Percentiles rank a stretch among this genome's conserved stretches.
These are phyloP conservation scores for Hypsibius dujardini DNA, from an alignment of 1,140 invertebrate species.

Conservation along the genomic window DNA sequence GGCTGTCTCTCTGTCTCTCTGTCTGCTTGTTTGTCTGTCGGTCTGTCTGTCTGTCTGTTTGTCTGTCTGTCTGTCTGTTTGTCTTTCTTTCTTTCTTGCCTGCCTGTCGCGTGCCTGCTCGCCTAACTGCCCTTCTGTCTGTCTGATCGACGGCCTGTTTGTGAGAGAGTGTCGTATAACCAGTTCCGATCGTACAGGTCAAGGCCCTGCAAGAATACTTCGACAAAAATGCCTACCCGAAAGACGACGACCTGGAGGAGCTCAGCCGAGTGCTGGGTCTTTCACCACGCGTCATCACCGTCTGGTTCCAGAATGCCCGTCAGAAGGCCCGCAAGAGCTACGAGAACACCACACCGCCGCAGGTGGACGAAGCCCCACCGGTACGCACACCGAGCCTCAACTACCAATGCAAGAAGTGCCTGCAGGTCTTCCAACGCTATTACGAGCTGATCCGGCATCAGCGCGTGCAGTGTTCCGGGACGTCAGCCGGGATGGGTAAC, in stretches of 20 bases:
- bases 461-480: conserved; percentile 70
- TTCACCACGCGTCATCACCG: conserved; percentile 83
- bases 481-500: conserved; percentile 21
- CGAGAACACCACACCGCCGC: conserved; percentile 50
- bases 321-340: conserved; percentile 92
- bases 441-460: conserved; percentile 97
- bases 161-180: no score
- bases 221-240: conserved; percentile 99
- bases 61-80: no score
- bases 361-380: conserved; percentile 24
- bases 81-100: no score
- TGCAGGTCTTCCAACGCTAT: conserved; percentile 89
- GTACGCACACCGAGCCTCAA: conserved; percentile 72
- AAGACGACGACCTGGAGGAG: conserved; percentile 97
- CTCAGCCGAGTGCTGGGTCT: conserved; percentile 79
- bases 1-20: no score
- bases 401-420: conserved; percentile 96
- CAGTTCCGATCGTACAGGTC: no score
- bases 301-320: conserved; percentile 91
- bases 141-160: no score
- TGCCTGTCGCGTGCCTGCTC: no score
- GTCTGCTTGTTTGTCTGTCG: no score
- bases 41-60: no score
- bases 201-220: conserved; percentile 98
- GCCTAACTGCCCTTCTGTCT: no score